Evolutionary conservation across 2,113 vertebrate species (phyloP).

Genomic region (Brachyhypopomus occidentalis): DNA sequence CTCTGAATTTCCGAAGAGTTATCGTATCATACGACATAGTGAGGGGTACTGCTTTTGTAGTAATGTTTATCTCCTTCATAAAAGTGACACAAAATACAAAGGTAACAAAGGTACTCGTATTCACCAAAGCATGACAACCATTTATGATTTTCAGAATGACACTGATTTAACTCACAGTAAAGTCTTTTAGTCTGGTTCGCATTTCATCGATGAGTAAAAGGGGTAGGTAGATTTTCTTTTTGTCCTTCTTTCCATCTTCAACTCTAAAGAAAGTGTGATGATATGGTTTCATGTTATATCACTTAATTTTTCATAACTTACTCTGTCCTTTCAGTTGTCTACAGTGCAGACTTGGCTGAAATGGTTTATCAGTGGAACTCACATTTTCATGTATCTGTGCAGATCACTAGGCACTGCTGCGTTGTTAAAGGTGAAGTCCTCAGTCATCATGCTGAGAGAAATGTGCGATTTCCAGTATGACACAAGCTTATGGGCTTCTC

Average conservation of each 20-base stretch:
- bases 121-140: background rate
- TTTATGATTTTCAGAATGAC: background rate
- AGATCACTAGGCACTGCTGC: slow-evolving; percentile 91
- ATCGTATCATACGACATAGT: slow-evolving; percentile 90
- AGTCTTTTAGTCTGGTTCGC: slow-evolving; percentile 89
- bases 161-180: slow-evolving; percentile 78
- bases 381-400: slow-evolving; percentile 94
- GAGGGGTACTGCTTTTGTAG: slow-evolving; percentile 84
- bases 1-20: slow-evolving; percentile 87
- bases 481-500: slow-evolving; percentile 75
- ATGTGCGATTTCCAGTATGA: slow-evolving; percentile 90
- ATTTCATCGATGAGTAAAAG: slow-evolving; percentile 96
- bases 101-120: background rate
- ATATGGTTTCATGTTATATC: background rate
- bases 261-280: slow-evolving; percentile 71
- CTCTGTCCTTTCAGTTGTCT: background rate
- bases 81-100: background rate
- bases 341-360: background rate
- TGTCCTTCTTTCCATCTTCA: slow-evolving; percentile 85
- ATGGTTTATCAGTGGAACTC: slow-evolving; percentile 43
- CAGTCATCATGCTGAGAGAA: slow-evolving; percentile 90
- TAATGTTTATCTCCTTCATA: slow-evolving; percentile 86
- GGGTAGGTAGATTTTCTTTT: slow-evolving; percentile 90
- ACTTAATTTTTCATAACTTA: background rate
- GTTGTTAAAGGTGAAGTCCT: slow-evolving; percentile 89